phyloP scores from a whole-genome alignment of 2,113 vertebrate genomes.

The Ceyx margarethae region DNA sequence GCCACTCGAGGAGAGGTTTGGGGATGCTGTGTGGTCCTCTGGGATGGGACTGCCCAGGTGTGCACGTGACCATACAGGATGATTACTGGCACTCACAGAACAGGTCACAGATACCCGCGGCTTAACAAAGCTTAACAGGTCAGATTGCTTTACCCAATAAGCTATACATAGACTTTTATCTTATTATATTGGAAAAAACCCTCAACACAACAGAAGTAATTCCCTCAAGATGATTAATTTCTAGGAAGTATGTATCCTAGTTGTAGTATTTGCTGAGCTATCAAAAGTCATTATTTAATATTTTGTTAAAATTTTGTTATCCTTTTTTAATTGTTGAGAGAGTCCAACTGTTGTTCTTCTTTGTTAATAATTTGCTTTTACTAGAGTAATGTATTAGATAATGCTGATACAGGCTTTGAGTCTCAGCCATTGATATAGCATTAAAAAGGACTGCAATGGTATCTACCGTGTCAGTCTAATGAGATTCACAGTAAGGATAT shows the following conservation, averaged over 20 bases:
- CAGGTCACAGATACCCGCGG: not conserved
- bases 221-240: not conserved
- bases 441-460: not conserved
- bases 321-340: not conserved
- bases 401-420: not conserved
- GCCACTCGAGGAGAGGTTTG: fast-evolving
- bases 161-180: constrained; percentile 35
- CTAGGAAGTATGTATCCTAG: not conserved
- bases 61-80: not conserved
- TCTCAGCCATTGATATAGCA: not conserved
- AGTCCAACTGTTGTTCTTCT: not conserved
- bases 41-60: fast-evolving
- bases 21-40: not conserved
- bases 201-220: not conserved
- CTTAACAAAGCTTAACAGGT: constrained; percentile 5
- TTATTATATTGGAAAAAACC: not conserved
- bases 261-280: not conserved
- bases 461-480: not conserved
- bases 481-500: not conserved
- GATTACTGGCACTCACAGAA: not conserved
- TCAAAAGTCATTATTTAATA: not conserved
- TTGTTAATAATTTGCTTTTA: constrained; percentile 52
- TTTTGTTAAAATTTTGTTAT: not conserved
- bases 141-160: constrained; percentile 4
- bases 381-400: not conserved